Base-by-base conservation (phyloP, 2,113 vertebrate species). In the Hydrolagus affinis region DNA sequence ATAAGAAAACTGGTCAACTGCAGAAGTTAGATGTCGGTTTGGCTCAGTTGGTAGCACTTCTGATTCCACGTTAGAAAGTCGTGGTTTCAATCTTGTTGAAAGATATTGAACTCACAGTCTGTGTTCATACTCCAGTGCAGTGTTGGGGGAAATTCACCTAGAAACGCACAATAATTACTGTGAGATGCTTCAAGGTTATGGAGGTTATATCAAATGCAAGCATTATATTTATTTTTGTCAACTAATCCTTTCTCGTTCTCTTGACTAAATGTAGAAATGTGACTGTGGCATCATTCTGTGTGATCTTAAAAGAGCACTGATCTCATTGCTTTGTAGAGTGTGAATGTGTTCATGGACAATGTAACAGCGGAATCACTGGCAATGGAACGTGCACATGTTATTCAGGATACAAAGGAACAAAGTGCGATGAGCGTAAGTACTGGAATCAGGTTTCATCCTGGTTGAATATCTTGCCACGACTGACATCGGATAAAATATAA, bases 331-430 rank as follows among this genome's bases (percentile, higher is more conserved):
- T 30, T 19, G 0, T 23, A 99, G 97, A 88, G 15, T 99, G 97
- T 70, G 87, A 30, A n/a, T 99, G 97, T 25, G 60, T 95, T 85
- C 96, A 98, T 0, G 97, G 97, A 4, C 57, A 95, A 0, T 98
- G 97, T 89, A 90, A 88, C 88, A 88, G 87, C 11, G 97, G 97
- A 0, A 62, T 93, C 2, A 74, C 57, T 0, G 96, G 96, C 0
- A 86, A 94, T 0, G 97, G 97, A 0, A 88, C 59, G 28, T 99
- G 97, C 74, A 89, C 89, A 3, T 98, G 97, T 87, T 90, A 94
- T 44, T 96, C 96, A n/a, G 95, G 94, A 0, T 99, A 98, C 88
- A 90, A 86, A 19, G 96, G 97, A 64, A 87, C 88, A 21, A 88
- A 17, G 62, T 99, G 97, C 87, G 94, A 96, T 59, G 88, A 92